Evolutionary conservation across 30 jellyfish, hydroid and myxozoan species (phyloP), one percentile per base, ranked within the genome.

Genomic region (Clytia hemisphaerica): DNA sequence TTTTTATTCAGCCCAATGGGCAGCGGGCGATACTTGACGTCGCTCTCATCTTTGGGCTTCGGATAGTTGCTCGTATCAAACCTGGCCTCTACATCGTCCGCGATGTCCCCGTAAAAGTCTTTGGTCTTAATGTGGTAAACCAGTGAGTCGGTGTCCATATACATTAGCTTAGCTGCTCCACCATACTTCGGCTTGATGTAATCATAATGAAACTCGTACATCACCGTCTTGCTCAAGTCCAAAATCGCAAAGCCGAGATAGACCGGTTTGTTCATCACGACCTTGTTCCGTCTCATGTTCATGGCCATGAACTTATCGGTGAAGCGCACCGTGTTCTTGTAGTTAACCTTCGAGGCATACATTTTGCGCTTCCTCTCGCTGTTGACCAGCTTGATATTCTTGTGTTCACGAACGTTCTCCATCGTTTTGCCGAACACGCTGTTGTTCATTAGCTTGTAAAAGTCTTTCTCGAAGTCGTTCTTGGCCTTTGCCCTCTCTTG

Each of bases 111-210:
- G 36, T 58, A 80, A 3, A 61, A 50, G 34, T 80, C 87, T 33
- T 80, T 76, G 6, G 76, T 30, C 27, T 80, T 37, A 9, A 80
- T 58, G n/a, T 60, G 81, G 51, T 80, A 80, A 2, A 58, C 27
- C 46, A 77, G 26, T 53, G 83, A 71, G 36, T 71, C 72, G n/a
- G 82, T 71, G 79, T 71, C 83, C 18, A 69, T 71, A 38, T 51
- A 71, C 62, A 71, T 22, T 34, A 71, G 83, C 34, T 55, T 63
- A 28, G 74, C 71, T 63, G 31, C 71, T 40, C 46, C n/a, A n/a
- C n/a, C n/a, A 65, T 77, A 77, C 25, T 62, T 58, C 42, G 45
- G 26, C 46, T 47, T 61, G 44, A 67, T 46, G 16, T n/a, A 24
- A 24, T 67, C 47, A 22, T 67, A 67, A 46, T 67, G 80, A 67